Conservation (phyloP, 2,113 vertebrate genomes). For the Eretmochelys imbricata region DNA sequence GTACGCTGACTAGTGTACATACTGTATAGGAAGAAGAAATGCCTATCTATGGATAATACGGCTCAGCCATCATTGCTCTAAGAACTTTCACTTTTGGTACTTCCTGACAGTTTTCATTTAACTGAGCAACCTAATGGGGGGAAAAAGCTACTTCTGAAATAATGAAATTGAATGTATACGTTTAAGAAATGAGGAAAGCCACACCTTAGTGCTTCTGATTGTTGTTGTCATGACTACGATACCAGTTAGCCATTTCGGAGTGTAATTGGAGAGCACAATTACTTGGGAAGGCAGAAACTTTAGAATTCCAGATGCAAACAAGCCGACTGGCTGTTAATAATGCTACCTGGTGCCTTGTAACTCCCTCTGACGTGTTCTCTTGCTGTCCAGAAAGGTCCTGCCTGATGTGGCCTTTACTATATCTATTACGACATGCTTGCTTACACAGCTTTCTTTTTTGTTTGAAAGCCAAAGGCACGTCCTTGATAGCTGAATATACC, state of each 20-base stretch:
- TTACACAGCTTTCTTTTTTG: slow-evolving; percentile 35
- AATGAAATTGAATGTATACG: not conserved
- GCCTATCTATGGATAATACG: not conserved
- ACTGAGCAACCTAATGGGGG: not conserved
- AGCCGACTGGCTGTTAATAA: rapidly evolving
- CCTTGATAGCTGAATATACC: slow-evolving; percentile 89
- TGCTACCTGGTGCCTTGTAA: not conserved
- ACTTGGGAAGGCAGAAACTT: not conserved
- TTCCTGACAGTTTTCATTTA: not conserved
- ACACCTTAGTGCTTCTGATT: not conserved
- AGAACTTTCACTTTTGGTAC: not conserved
- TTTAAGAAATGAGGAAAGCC: not conserved
- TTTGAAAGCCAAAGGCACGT: slow-evolving; percentile 93
- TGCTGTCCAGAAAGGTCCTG: not conserved
- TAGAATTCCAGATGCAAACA: not conserved
- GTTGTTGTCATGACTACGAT: not conserved
- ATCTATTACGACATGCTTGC: not conserved
- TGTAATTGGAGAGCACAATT: not conserved
- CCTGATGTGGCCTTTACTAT: not conserved
- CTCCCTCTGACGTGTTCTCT: not conserved
- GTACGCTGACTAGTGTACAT: not conserved
- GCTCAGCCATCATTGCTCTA: not conserved
- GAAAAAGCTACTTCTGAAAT: not conserved
- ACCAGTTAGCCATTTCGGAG: not conserved
- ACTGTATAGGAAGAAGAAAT: not conserved